A percentile compares a stretch with the other conserved stretches of the same genome.
Evolutionary conservation across 2,797 vertebrate genomes (phyloP).

Genomic region (Knipowitschia caucasica): DNA sequence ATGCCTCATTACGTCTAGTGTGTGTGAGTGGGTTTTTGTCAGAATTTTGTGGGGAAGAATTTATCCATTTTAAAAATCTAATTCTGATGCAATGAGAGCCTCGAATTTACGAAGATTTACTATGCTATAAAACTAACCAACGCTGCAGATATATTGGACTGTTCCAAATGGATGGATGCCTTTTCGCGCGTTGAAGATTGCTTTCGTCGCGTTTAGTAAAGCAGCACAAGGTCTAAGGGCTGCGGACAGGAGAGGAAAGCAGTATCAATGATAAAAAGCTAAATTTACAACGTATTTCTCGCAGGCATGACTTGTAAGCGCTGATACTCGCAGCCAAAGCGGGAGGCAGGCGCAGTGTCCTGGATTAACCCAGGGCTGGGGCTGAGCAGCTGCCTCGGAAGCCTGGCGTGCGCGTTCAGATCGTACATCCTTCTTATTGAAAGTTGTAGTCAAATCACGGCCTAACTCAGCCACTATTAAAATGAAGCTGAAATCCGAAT

Average conservation of each 20-base stretch:
- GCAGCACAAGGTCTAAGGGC: not conserved
- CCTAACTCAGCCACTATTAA: not conserved
- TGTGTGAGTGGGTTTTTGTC: too few relatives aligned
- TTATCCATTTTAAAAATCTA: not conserved
- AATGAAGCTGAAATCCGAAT: not conserved
- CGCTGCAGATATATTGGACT: not conserved
- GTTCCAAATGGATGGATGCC: not conserved
- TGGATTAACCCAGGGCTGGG: not conserved
- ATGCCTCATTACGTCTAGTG: too few relatives aligned
- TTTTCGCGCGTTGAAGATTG: too few relatives aligned
- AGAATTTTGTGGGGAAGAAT: too few relatives aligned
- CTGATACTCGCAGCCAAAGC: not conserved
- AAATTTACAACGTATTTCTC: not conserved
- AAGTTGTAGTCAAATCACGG: not conserved
- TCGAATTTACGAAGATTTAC: too few relatives aligned
- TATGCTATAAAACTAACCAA: too few relatives aligned
- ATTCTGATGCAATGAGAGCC: not conserved
- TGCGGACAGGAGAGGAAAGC: too few relatives aligned
- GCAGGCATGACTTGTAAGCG: not conserved
- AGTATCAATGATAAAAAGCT: not conserved
- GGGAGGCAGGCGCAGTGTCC: not conserved
- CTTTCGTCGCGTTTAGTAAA: too few relatives aligned
- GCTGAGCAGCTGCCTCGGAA: not conserved
- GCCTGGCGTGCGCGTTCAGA: not conserved
- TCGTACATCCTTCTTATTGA: not conserved